Conservation (phyloP, 1,140 invertebrate genomes). For the Conus ventricosus region DNA sequence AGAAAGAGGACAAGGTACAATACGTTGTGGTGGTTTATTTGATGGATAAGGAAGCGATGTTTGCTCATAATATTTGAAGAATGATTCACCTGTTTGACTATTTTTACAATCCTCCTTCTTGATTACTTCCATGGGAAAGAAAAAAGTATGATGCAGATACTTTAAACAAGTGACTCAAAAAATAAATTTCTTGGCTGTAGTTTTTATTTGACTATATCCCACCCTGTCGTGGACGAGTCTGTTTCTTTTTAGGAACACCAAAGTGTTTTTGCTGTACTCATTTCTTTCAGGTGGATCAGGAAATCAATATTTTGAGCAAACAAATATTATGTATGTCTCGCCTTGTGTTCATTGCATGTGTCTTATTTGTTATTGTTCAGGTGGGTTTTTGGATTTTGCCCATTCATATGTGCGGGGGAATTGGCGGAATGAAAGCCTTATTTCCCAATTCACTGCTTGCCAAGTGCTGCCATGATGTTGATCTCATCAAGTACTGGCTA, state of each 20-base stretch:
- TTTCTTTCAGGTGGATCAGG: no score
- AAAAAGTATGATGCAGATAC: no score
- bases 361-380: slow-evolving; percentile 61
- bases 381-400: slow-evolving; percentile 77
- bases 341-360: slow-evolving; percentile 61
- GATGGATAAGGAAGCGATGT: not conserved
- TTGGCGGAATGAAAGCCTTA: slow-evolving; percentile 74
- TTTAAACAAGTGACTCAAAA: not conserved
- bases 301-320: not conserved
- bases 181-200: no score
- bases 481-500: slow-evolving; percentile 76
- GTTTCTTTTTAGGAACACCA: no score
- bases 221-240: no score
- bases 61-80: not conserved
- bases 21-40: not conserved
- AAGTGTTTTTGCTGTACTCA: no score
- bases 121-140: no score
- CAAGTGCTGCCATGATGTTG: slow-evolving; percentile 78
- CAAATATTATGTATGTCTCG: not conserved
- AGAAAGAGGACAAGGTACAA: slow-evolving; percentile 64
- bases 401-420: slow-evolving; percentile 77
- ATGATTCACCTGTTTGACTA: not conserved
- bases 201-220: no score
- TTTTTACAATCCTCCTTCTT: not conserved
- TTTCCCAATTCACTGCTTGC: slow-evolving; percentile 75